Base-by-base conservation (phyloP, 1,140 invertebrate species). In the Telenomus remus region DNA sequence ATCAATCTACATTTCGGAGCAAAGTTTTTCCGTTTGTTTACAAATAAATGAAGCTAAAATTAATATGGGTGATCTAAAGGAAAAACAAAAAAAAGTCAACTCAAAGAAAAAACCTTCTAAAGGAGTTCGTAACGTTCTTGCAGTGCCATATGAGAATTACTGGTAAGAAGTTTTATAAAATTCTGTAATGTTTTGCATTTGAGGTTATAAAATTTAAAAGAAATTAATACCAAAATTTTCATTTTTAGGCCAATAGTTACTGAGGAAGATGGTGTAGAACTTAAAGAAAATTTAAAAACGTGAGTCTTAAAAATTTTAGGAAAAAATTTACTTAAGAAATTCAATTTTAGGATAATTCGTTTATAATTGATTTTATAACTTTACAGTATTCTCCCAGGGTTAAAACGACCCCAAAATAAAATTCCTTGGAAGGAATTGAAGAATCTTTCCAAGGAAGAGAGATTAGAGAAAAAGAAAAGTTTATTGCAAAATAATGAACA, bases 371-470 rank as follows among this genome's bases (percentile, higher is more conserved):
- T 10, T 19, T 66, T 1, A 13, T 66, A 51, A 42, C 59, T 50
- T 56, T 78, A 55, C 7, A 76, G 80, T 34, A 54, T 78, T 51
- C 66, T 84, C 14, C 59, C 74, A n/a, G 12, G 44, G 15, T 50
- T 86, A 15, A 85, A 80, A 75, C 51, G 44, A 6, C 2, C 64
- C 7, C 5, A 42, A 4, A 13, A 0, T 39, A 75, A 57, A 64
- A 61, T 87, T 43, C 69, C 82, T 34, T 86, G 84, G 84, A 68
- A 65, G 6, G 34, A 84, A 50, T 68, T 86, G n/a, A 68, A 53
- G 15, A 78, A 82, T 16, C 72, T 86, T 71, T 72, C 63, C 5
- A 86, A 84, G 68, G 78, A 82, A 48, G 80, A 86, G 64, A 79
- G 85, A 44, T 2, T 14, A n/a, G 50, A 60, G 48, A 73, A 57